A percentile compares a stretch with the other conserved stretches of the same genome.
These are phyloP conservation scores for Cerceris rybyensis DNA, from an alignment of 2,888 invertebrate species.

Conservation along the genomic window DNA sequence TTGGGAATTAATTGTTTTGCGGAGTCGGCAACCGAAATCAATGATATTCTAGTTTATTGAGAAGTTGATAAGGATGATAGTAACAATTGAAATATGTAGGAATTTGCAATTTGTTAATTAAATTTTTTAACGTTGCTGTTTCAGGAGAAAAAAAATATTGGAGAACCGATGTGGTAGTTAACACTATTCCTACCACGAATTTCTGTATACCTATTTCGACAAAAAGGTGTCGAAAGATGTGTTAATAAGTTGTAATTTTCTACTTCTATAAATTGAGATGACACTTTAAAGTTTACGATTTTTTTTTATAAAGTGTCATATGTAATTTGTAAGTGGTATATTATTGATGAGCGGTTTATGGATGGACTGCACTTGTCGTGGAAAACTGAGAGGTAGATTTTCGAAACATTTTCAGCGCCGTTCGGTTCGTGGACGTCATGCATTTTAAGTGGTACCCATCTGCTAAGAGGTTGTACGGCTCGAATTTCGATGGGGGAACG, in stretches of 20 bases:
- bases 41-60: too few relatives aligned
- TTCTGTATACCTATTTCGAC: too few relatives aligned
- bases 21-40: too few relatives aligned
- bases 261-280: too few relatives aligned
- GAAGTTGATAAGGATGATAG: too few relatives aligned
- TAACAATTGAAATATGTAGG: too few relatives aligned
- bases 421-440: conserved; percentile 56
- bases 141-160: neutral
- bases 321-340: neutral
- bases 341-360: conserved; percentile 8
- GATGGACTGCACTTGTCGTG: conserved; percentile 7
- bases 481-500: conserved; percentile 59
- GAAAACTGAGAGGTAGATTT: conserved; percentile 32
- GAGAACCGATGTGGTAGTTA: neutral
- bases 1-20: too few relatives aligned
- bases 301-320: too few relatives aligned
- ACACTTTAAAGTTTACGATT: too few relatives aligned
- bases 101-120: neutral
- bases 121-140: neutral
- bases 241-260: too few relatives aligned
- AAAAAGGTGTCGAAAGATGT: too few relatives aligned
- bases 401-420: conserved; percentile 52
- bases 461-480: conserved; percentile 39
- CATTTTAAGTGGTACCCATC: conserved; percentile 64
- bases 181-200: neutral